phyloP scores from a whole-genome alignment of 2,113 vertebrate species.

The Progne subis region DNA sequence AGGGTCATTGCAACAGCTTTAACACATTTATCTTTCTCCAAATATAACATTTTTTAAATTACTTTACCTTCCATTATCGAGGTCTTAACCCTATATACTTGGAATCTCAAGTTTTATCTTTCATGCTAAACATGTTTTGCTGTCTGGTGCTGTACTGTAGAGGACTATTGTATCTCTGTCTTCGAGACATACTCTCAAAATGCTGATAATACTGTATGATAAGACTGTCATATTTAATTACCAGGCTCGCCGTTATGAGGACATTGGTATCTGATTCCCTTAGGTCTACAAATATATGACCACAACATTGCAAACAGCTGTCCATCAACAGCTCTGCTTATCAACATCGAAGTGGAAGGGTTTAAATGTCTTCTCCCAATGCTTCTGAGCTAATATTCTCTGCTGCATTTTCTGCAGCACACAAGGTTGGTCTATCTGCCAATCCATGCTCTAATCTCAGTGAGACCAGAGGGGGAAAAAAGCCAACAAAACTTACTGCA shows the following conservation, averaged over 20 bases:
- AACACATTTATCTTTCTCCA: neutral
- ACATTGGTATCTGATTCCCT: conserved; percentile 40
- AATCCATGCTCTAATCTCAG: neutral
- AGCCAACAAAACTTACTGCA: neutral
- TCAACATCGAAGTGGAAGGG: neutral
- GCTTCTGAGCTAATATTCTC: neutral
- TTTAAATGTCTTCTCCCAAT: conserved; percentile 2
- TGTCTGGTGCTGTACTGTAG: neutral
- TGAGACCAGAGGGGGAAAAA: neutral
- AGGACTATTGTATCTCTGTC: neutral
- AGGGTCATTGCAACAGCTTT: neutral
- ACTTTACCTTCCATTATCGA: neutral
- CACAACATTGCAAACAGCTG: conserved; percentile 29
- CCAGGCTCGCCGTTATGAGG: conserved; percentile 12
- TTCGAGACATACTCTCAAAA: conserved; percentile 35
- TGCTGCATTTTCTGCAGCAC: neutral
- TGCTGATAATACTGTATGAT: conserved; percentile 40
- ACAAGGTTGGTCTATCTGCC: neutral
- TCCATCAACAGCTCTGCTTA: conserved; percentile 47
- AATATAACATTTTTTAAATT: neutral
- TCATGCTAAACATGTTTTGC: neutral
- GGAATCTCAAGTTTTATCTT: conserved; percentile 18
- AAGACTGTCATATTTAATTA: conserved; percentile 63
- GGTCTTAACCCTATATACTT: neutral
- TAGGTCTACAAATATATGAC: conserved; percentile 42